A percentile compares a stretch with the other conserved stretches of the same genome.
These are phyloP conservation scores for Nerophis lumbriciformis DNA, from an alignment of 2,113 vertebrate species.

Conservation along the genomic window DNA sequence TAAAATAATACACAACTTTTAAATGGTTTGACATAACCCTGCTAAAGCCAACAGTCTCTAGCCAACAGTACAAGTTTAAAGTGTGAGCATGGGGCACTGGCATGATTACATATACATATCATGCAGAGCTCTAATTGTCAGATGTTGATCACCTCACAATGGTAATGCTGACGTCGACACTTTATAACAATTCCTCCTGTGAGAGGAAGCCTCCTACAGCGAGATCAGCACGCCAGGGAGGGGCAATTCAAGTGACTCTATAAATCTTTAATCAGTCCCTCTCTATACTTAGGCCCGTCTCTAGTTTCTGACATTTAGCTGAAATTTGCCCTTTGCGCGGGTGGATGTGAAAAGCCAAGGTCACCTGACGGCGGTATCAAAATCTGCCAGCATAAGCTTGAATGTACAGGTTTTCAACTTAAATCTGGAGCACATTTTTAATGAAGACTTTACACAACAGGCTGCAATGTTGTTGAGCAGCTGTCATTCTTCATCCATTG, in stretches of 20 bases:
- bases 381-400: constrained; percentile 28
- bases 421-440: constrained; percentile 1
- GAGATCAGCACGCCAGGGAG: constrained; percentile 53
- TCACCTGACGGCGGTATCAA: constrained; percentile 42
- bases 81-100: constrained; percentile 3
- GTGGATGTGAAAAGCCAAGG: constrained; percentile 55
- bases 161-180: constrained; percentile 44
- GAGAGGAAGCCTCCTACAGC: constrained; percentile 52
- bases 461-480: not conserved
- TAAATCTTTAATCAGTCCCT: constrained; percentile 73
- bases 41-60: too few species aligned
- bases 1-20: too few species aligned
- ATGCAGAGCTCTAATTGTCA: constrained; percentile 23
- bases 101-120: constrained; percentile 6
- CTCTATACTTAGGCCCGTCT: constrained; percentile 69
- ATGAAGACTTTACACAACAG: not conserved
- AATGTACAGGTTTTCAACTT: constrained; percentile 4
- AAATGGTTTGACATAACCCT: too few species aligned
- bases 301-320: constrained; percentile 73
- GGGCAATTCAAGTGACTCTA: constrained; percentile 56
- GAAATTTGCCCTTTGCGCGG: constrained; percentile 61
- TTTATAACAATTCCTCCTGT: constrained; percentile 35
- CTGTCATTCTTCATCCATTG: constrained; percentile 15
- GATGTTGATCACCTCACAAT: constrained; percentile 35
- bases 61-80: not conserved